These are phyloP conservation scores for Macrosiphum euphorbiae DNA, from an alignment of 2,888 invertebrate genomes.

Conservation along the genomic window DNA sequence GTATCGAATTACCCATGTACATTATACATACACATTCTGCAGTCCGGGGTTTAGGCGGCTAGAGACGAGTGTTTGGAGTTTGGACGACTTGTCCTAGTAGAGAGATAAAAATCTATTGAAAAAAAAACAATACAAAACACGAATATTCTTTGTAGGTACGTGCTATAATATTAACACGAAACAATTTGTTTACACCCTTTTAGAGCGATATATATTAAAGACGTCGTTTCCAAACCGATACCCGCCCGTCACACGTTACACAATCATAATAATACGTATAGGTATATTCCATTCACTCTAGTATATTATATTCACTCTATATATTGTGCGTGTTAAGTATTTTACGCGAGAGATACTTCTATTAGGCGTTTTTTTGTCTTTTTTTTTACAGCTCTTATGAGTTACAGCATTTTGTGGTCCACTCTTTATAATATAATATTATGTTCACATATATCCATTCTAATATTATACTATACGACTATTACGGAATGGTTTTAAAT, in stretches of 20 bases:
- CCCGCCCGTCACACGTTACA: background rate
- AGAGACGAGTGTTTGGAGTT: background rate
- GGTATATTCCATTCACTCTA: background rate
- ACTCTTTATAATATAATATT: background rate
- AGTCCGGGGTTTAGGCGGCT: background rate
- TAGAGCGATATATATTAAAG: conserved; percentile 4
- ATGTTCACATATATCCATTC: background rate
- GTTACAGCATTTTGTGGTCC: background rate
- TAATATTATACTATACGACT: background rate
- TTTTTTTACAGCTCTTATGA: background rate
- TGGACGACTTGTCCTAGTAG: background rate
- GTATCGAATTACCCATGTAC: background rate
- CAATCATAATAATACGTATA: background rate
- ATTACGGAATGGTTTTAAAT: background rate
- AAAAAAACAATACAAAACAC: background rate
- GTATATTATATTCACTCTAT: background rate
- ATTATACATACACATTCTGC: background rate
- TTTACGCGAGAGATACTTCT: background rate
- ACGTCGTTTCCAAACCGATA: background rate
- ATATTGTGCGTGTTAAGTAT: background rate
- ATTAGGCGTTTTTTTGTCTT: background rate
- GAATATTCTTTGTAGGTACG: background rate
- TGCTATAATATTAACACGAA: background rate
- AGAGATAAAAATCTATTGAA: background rate
- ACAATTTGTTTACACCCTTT: conserved; percentile 18